Percentiles rank a stretch among this genome's conserved stretches.
phyloP scores from a whole-genome alignment of 2,888 invertebrate species.

The Leptinotarsa rubiginosa region DNA sequence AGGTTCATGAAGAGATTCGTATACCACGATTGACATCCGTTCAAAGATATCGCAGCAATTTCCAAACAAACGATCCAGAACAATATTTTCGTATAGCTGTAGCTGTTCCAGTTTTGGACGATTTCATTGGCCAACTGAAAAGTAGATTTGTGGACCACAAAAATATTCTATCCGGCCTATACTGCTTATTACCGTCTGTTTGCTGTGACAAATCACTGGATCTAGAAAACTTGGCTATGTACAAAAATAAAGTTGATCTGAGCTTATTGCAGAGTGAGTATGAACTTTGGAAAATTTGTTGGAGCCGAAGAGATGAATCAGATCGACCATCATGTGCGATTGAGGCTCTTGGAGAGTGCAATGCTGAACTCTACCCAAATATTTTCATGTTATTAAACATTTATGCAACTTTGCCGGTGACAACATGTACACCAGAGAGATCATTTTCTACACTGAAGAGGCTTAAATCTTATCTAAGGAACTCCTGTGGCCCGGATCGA shows the following conservation, averaged over 20 bases:
- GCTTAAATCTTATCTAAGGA: no score
- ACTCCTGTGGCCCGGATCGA: slow-evolving; percentile 2
- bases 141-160: slow-evolving; percentile 14
- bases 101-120: slow-evolving; percentile 11
- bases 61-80: slow-evolving; percentile 15
- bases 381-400: no score
- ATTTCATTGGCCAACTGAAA: slow-evolving; percentile 13
- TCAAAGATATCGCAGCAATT: slow-evolving; percentile 5
- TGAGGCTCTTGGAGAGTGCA: no score
- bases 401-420: no score
- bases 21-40: slow-evolving; percentile 3
- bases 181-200: slow-evolving; percentile 15
- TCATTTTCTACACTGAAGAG: no score
- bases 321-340: slow-evolving; percentile 14
- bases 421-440: no score
- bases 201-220: slow-evolving; percentile 12
- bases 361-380: no score
- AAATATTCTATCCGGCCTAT: not conserved
- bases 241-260: slow-evolving; percentile 17
- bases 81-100: slow-evolving; percentile 15
- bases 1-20: slow-evolving; percentile 9
- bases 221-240: slow-evolving; percentile 8
- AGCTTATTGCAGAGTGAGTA: slow-evolving; percentile 17
- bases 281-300: slow-evolving; percentile 18
- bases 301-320: not conserved